Evolutionary conservation across 2,888 invertebrate species (phyloP).

Genomic region (Melanargia galathea): DNA sequence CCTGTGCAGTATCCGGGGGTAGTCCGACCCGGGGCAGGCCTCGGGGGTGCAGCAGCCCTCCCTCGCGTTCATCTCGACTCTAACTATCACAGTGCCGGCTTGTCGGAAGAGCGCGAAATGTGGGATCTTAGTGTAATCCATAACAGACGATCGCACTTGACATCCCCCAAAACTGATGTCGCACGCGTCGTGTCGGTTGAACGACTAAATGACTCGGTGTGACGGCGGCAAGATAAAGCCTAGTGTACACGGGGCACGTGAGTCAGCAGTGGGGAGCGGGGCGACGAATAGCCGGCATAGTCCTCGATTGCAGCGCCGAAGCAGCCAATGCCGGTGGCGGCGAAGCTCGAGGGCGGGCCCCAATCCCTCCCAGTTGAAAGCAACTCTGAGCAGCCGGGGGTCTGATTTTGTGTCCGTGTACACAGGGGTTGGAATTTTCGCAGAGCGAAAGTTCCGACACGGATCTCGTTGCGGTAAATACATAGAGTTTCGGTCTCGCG

Average conservation of each 20-base stretch:
- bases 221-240: slow-evolving; percentile 75
- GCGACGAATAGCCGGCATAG: slow-evolving; percentile 63
- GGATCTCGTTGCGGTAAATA: slow-evolving; percentile 31
- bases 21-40: slow-evolving; percentile 47
- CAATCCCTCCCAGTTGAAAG: slow-evolving; percentile 59
- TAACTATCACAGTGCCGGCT: slow-evolving; percentile 70
- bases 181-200: slow-evolving; percentile 73
- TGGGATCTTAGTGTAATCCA: slow-evolving; percentile 71
- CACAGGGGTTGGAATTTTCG: slow-evolving; percentile 57
- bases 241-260: slow-evolving; percentile 62
- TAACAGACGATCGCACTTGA: slow-evolving; percentile 63
- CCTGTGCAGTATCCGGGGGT: slow-evolving; percentile 50
- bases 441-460: slow-evolving; percentile 42
- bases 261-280: slow-evolving; percentile 59
- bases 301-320: slow-evolving; percentile 50
- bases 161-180: slow-evolving; percentile 76
- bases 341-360: slow-evolving; percentile 56
- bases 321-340: slow-evolving; percentile 59
- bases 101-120: slow-evolving; percentile 66
- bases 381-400: slow-evolving; percentile 53
- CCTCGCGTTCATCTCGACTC: slow-evolving; percentile 64
- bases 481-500: slow-evolving; percentile 3
- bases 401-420: slow-evolving; percentile 50
- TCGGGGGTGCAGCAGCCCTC: slow-evolving; percentile 50
- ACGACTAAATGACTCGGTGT: slow-evolving; percentile 75